These are phyloP conservation scores for Platycercus adscitus DNA, from an alignment of 2,113 vertebrate genomes.

Conservation along the genomic window DNA sequence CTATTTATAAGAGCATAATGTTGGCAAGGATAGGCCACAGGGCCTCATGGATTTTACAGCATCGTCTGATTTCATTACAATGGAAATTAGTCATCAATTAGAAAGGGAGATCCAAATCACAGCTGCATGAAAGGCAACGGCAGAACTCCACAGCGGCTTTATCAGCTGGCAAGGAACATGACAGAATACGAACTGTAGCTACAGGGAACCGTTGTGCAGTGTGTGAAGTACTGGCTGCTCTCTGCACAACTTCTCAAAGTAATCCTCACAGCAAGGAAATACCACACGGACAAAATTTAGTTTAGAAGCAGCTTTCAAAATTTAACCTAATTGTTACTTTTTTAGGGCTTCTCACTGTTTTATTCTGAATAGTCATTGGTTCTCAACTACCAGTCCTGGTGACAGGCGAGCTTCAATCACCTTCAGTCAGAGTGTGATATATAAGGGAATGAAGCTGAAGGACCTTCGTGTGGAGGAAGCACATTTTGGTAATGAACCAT, in stretches of 20 bases:
- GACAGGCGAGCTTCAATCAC: background rate
- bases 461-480: background rate
- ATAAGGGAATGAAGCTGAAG: background rate
- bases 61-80: constrained; percentile 61
- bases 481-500: background rate
- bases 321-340: background rate
- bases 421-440: background rate
- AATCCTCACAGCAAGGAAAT: background rate
- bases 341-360: background rate
- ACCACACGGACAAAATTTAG: background rate
- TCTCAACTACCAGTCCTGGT: background rate
- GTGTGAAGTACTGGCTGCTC: background rate
- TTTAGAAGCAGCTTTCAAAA: background rate
- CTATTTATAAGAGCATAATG: background rate
- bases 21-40: background rate
- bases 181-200: background rate
- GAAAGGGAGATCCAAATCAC: constrained; percentile 43
- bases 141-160: background rate
- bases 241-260: background rate
- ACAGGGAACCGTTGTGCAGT: background rate
- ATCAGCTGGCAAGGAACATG: background rate
- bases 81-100: constrained; percentile 59
- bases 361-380: background rate
- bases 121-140: constrained; percentile 44
- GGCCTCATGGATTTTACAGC: constrained; percentile 28